Evolutionary conservation across 2,113 vertebrate genomes (phyloP), one percentile per base, ranked within the genome.

Genomic region (Rafetus swinhoei): DNA sequence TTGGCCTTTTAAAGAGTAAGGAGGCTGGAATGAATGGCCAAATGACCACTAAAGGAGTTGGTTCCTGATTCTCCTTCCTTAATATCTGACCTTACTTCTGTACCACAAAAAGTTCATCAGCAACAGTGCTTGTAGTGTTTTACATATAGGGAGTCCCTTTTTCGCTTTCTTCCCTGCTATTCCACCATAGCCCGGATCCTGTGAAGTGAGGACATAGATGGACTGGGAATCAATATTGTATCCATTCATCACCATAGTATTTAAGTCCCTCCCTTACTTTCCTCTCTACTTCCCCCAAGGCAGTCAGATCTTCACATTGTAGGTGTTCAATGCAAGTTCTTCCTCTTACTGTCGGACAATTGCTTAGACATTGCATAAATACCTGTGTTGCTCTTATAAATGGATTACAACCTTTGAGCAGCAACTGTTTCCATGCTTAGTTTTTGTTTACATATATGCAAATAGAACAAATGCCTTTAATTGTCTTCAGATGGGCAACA

Each of bases 81-180:
- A 52, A 88, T 24, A 21, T 45, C 86, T 87, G 74, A 54, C 56
- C 39, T 6, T 4, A 82, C 69, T 94, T 52, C 82, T 89, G 94
- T 93, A 95, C 89, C 79, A 0, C 90, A 86, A 24, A 85, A 45
- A 45, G 45, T 32, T 6, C 89, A 90, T 90, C 0, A 57, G 86
- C 94, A 72, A 19, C 82, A 27, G 24, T 14, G 35, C 39, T 69
- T 86, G 4, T 81, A 79, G 59, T 55, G 55, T 86, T 95, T 35
- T 97, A 95, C 93, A 96, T 94, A 85, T 32, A 39, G 96, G 94
- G 10, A 90, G 79, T 82, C 85, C 90, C 56, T 65, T 95, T 97
- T 95, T 62, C 53, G 88, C 91, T 92, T 93, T 29, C 93, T 92
- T 90, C 93, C 88, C 93, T 95, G 88, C 39, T 87, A 39, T 65